Base-by-base conservation (phyloP, 2,113 vertebrate species). In the Rostratula benghalensis region DNA sequence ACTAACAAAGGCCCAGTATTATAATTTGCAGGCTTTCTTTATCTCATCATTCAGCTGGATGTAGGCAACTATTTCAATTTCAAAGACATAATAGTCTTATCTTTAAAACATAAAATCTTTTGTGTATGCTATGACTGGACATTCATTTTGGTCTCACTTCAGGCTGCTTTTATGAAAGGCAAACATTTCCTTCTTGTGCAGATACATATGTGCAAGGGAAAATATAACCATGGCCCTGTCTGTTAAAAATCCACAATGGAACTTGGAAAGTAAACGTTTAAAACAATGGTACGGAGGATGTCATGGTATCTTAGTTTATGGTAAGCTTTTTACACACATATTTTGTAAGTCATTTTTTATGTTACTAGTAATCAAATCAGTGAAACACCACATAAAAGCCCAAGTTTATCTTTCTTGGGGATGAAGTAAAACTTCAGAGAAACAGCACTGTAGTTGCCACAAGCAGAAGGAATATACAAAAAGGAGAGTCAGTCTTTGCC, bases 341-440 rank as follows among this genome's bases (percentile, higher is more conserved):
- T 93, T 95, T 96, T 85, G 41, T 73, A 92, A 83, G 93, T 95
- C 25, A 95, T 94, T 96, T 96, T 96, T 95, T 93, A 96, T 57
- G 81, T 86, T 93, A 68, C 27, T 60, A 31, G 64, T 92, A 96
- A 96, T 93, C 95, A 96, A 89, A 97, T 97, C 94, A 95, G 81
- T n/a, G 78, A 86, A 93, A 95, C 94, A 94, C 95, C 91, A 93
- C 89, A 95, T 88, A 96, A 95, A 92, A 97, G 92, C 90, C 56
- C 70, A 54, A 88, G 95, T 96, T 97, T 97, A 95, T 97, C 95
- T 95, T 92, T 86, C 70, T 7, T 50, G 59, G 24, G 53, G 69
- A 80, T 86, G 82, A 95, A 94, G 54, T 11, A 83, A 50, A 95
- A 91, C 76, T 91, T 85, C 50, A 88, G 84, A 96, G 76, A 90